Conservation (phyloP, 2,888 invertebrate genomes). For the Netelia fuscicornis region DNA sequence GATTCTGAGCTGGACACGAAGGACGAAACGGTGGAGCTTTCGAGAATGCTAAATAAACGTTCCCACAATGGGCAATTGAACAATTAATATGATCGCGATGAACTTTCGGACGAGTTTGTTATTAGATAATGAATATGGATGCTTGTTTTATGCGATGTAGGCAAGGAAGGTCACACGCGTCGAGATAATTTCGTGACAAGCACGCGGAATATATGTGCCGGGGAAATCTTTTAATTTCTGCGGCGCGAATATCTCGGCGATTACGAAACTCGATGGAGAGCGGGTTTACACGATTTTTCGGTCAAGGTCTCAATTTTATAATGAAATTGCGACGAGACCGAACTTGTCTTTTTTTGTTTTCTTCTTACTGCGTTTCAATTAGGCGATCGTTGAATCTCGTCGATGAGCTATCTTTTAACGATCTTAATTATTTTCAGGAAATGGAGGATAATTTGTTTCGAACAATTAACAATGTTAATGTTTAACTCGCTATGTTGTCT, state of each 20-base stretch:
- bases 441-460: not conserved
- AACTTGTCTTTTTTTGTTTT: not conserved
- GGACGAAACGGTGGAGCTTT: conserved; percentile 17
- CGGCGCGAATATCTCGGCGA: not conserved
- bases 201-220: not conserved
- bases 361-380: not conserved
- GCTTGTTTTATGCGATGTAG: not conserved
- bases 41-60: conserved; percentile 18
- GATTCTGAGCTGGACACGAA: conserved; percentile 18
- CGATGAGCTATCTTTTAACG: not conserved
- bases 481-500: too few species aligned
- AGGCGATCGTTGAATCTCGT: not conserved
- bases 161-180: not conserved
- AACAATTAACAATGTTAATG: not conserved
- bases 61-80: conserved; percentile 15
- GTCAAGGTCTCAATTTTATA: conserved; percentile 19
- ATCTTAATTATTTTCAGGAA: not conserved
- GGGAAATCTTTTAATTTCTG: too few species aligned
- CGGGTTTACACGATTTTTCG: conserved; percentile 1
- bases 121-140: conserved; percentile 8
- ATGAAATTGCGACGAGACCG: not conserved
- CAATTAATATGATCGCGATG: conserved; percentile 45
- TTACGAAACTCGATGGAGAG: not conserved
- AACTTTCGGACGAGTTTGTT: not conserved
- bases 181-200: not conserved